These are phyloP conservation scores for Piscicola geometra DNA, from an alignment of 2,888 invertebrate species.

Conservation along the genomic window DNA sequence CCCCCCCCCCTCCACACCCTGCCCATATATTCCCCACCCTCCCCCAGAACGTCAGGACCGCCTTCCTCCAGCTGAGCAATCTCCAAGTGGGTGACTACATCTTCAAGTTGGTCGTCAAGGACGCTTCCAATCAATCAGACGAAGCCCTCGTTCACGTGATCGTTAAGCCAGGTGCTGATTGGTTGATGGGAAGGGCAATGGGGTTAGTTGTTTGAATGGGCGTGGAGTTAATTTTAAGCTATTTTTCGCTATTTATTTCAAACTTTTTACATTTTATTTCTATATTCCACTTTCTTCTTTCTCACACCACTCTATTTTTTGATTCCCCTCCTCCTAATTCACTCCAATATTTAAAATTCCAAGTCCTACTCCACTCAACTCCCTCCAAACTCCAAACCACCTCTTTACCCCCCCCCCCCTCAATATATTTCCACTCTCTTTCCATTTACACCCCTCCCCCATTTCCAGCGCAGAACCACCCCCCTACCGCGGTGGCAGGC, in stretches of 20 bases:
- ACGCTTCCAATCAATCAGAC: constrained; percentile 80
- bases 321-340: background rate
- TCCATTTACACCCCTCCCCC: background rate
- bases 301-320: background rate
- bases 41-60: constrained; percentile 77
- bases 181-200: too few species aligned
- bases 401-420: background rate
- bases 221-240: too few species aligned
- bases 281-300: background rate
- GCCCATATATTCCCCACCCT: too few species aligned
- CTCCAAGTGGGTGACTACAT: constrained; percentile 89
- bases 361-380: background rate
- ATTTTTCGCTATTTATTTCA: too few species aligned
- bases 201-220: too few species aligned
- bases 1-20: too few species aligned
- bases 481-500: constrained; percentile 60
- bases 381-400: too few species aligned
- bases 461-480: constrained; percentile 48
- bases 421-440: background rate
- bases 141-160: constrained; percentile 84
- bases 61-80: constrained; percentile 79
- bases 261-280: background rate
- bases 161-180: constrained; percentile 68
- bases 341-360: background rate
- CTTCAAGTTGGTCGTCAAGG: constrained; percentile 85